Evolutionary conservation across 1,140 invertebrate genomes (phyloP), one percentile per base, ranked within the genome.

Genomic region (Drosophila lowei): DNA sequence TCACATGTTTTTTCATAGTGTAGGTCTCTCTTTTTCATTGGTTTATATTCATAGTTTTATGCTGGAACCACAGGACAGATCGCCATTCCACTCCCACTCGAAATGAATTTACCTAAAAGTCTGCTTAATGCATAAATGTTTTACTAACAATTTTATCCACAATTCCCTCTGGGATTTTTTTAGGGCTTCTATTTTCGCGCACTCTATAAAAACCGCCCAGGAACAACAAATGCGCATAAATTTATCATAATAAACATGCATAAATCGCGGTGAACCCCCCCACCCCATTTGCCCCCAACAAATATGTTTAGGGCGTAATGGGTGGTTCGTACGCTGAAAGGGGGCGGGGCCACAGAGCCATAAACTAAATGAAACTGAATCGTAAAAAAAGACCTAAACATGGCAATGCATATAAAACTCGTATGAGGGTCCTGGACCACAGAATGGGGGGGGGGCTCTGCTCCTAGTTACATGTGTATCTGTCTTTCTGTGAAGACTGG

Each of bases 231-330:
- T 66, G 66, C 71, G 71, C 78, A 83, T 88, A 88, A 86, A 83
- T 83, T 86, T 83, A 78, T 72, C 83, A 86, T 86, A 88, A 86
- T 88, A 88, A 86, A 83, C 83, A 83, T 83, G 78, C 59, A 68
- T 72, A 67, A 83, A 83, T 66, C 78, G 71, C 54, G 21, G 68
- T 81, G 83, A 86, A 78, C 0, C 9, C 62, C 53, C 58, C 70
- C 55, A 38, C 64, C 75, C 49, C 46, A 46, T 41, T 55, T 41
- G 0, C 42, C 9, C 6, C 8, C 38, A n/a, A 13, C 42, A 67
- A 77, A 88, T 86, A 65, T 81, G 77, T 61, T 66, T 65, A 21
- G 64, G 73, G 74, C 54, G 50, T 25, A 59, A 70, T 72, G 65
- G 48, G 55, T 70, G 48, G 71, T 18, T 49, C 34, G 42, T 30